Conservation (phyloP, 2,113 vertebrate genomes). For the Sylvietta virens region DNA sequence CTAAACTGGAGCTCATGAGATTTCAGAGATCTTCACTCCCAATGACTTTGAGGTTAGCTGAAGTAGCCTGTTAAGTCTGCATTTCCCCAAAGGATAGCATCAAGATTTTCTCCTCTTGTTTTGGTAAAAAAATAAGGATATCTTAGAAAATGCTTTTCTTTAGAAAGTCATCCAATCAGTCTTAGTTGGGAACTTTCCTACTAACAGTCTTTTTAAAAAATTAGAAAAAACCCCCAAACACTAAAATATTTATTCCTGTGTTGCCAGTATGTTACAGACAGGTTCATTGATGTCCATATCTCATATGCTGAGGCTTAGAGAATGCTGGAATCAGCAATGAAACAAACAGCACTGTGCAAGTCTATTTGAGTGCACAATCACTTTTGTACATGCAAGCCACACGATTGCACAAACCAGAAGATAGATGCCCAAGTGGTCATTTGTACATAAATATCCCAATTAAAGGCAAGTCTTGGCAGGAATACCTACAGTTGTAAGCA, state of each 20-base stretch:
- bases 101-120: neutral
- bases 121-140: neutral
- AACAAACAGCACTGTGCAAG: neutral
- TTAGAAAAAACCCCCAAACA: accelerated
- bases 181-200: neutral
- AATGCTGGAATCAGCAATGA: neutral
- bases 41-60: neutral
- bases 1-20: slow-evolving; percentile 22
- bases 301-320: neutral
- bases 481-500: neutral
- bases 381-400: neutral
- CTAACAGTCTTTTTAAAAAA: neutral
- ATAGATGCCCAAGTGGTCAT: neutral
- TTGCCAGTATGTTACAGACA: neutral
- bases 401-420: neutral
- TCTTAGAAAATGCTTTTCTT: neutral
- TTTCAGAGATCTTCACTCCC: slow-evolving; percentile 30
- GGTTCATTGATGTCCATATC: neutral
- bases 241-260: neutral
- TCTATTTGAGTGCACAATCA: neutral
- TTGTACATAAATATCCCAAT: neutral
- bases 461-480: neutral
- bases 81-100: neutral
- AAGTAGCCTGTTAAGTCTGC: slow-evolving; percentile 1
- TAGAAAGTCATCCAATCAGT: neutral